Base-by-base conservation (phyloP, 2,888 invertebrate species). In the Xestia c-nigrum region DNA sequence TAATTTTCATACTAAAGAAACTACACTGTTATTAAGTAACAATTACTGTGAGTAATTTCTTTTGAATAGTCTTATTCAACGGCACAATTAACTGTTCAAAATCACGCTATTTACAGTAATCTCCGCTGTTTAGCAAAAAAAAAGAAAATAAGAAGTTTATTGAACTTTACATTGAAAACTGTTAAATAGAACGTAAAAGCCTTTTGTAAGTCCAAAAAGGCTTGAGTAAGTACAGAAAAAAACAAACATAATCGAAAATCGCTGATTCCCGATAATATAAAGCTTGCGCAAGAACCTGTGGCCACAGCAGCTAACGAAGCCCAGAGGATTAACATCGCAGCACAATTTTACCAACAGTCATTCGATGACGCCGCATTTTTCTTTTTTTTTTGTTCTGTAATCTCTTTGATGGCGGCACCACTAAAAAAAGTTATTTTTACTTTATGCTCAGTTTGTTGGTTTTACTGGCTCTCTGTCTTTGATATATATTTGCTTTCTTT, bases 401-500 rank as follows among this genome's bases (percentile, higher is more conserved):
- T 92, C 92, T 91, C 89, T 90, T 90, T 92, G 91, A 91, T 91
- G 92, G 89, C 86, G 80, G 87, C 85, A 86, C 83, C 82, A 87
- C 72, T 67, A 89, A 88, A 84, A 87, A 77, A 90, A 85, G 87
- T 80, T 87, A 87, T 88, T 88, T 88, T 85, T 84, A 80, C 68
- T 72, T 76, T 76, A 85, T 77, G 74, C 66, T 74, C 59, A 67
- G 70, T 79, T 85, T 83, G 72, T 82, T 86, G 70, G 78, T 74
- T 74, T 85, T 73, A 80, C 65, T 78, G 67, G 72, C 65, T 65
- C 52, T 57, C 63, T 85, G 66, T 84, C 85, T 87, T 86, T 87
- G 78, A 78, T 84, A 73, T 61, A 38, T 61, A 61, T 61, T 61
- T 86, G 64, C 69, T 73, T 67, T 63, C 31, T 61, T 69, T 65